These are phyloP conservation scores for Zosterops borbonicus DNA, from an alignment of 2,113 vertebrate species.

Conservation along the genomic window DNA sequence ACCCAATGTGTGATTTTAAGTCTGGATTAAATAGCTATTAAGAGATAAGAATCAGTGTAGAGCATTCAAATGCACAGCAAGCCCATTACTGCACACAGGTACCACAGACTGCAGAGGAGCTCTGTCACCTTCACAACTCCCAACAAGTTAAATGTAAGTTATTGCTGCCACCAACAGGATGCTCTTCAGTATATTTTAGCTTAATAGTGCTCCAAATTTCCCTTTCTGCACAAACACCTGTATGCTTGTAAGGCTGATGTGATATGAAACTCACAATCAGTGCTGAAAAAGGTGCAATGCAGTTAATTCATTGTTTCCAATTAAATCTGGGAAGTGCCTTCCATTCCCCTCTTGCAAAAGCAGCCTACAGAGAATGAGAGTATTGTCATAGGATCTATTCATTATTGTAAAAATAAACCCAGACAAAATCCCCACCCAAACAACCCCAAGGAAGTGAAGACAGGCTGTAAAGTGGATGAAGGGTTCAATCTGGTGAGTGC, in stretches of 20 bases:
- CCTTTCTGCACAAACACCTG: neutral
- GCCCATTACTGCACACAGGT: neutral
- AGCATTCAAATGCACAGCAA: neutral
- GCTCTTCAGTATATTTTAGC: neutral
- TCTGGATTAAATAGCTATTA: slow-evolving; percentile 37
- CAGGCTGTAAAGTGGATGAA: neutral
- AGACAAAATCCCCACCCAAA: neutral
- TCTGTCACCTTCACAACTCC: neutral
- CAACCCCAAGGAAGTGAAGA: neutral
- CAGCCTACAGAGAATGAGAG: neutral
- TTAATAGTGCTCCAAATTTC: neutral
- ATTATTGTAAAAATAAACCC: neutral
- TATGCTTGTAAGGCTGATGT: neutral
- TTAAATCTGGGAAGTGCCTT: neutral
- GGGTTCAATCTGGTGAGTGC: neutral
- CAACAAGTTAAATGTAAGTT: slow-evolving; percentile 37
- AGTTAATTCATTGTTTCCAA: neutral
- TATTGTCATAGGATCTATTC: neutral
- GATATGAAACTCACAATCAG: neutral
- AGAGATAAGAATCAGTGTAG: neutral
- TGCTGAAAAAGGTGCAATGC: neutral
- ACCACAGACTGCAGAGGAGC: neutral
- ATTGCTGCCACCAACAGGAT: slow-evolving; percentile 61
- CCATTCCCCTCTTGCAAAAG: neutral
- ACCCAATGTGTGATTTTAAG: slow-evolving; percentile 2